Conservation (phyloP, 2,888 invertebrate species). For the Aspidiotus destructor region DNA sequence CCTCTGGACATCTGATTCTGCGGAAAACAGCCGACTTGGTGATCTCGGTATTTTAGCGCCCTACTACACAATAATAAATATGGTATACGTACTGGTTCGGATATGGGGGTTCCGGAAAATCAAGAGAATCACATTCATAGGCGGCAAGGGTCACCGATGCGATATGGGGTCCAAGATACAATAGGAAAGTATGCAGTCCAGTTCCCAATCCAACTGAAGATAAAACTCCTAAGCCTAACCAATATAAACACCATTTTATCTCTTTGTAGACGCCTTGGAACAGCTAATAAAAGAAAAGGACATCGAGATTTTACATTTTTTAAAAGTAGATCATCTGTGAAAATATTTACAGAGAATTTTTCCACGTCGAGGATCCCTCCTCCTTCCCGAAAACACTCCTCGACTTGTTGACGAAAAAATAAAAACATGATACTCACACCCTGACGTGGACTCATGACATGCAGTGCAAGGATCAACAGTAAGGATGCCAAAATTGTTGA, state of each 20-base stretch:
- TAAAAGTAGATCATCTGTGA: too few relatives aligned
- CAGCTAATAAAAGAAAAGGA: too few relatives aligned
- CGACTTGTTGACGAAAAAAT: too few relatives aligned
- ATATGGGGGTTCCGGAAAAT: slow-evolving; percentile 97
- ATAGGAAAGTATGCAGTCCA: slow-evolving; percentile 93
- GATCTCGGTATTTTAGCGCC: too few relatives aligned
- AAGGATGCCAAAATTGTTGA: too few relatives aligned
- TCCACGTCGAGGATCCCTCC: too few relatives aligned
- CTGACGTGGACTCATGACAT: too few relatives aligned
- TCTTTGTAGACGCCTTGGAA: background rate
- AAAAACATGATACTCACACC: too few relatives aligned
- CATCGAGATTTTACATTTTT: too few relatives aligned
- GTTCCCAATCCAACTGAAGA: slow-evolving; percentile 97
- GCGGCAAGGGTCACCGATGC: slow-evolving; percentile 96
- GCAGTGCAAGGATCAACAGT: too few relatives aligned
- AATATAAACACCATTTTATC: slow-evolving; percentile 66
- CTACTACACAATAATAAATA: background rate
- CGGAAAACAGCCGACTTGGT: background rate
- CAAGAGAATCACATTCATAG: slow-evolving; percentile 86
- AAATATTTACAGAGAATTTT: too few relatives aligned
- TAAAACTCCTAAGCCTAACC: slow-evolving; percentile 87
- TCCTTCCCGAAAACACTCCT: too few relatives aligned
- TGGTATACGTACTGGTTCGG: slow-evolving; percentile 72
- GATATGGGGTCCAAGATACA: slow-evolving; percentile 98
- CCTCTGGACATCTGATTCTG: slow-evolving; percentile 86